Evolutionary conservation across 2,113 vertebrate species (phyloP).

Genomic region (Cephalopholis sonnerati): DNA sequence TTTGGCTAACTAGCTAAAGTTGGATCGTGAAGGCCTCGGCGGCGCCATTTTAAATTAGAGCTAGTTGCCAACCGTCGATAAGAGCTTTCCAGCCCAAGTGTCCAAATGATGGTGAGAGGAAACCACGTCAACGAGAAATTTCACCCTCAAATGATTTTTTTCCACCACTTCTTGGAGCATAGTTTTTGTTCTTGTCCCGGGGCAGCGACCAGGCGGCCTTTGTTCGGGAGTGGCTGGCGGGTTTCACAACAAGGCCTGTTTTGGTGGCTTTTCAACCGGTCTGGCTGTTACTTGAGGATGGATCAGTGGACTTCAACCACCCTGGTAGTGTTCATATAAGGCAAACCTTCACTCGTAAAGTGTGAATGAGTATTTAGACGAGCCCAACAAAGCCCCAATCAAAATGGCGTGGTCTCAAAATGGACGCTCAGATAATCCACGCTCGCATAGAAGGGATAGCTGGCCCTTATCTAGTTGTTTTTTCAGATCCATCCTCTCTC

Average conservation of each 20-base stretch:
- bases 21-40: conserved; percentile 69
- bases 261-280: conserved; percentile 57
- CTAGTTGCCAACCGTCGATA: conserved; percentile 55
- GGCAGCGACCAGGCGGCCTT: conserved; percentile 62
- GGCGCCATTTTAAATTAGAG: conserved; percentile 82
- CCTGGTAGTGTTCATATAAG: conserved; percentile 42
- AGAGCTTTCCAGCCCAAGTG: conserved; percentile 22
- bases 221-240: conserved; percentile 80
- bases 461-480: conserved; percentile 35
- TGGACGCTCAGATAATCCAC: conserved; percentile 82
- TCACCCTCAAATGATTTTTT: conserved; percentile 30
- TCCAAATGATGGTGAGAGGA: conserved; percentile 48
- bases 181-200: conserved; percentile 25
- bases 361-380: conserved; percentile 49
- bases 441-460: conserved; percentile 41
- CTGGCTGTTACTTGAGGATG: conserved; percentile 59
- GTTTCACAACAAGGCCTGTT: conserved; percentile 49
- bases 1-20: conserved; percentile 68
- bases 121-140: conserved; percentile 49
- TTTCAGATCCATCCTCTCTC: conserved; percentile 1
- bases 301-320: conserved; percentile 74
- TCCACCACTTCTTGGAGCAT: conserved; percentile 34
- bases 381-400: conserved; percentile 59
- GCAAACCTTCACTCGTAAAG: conserved; percentile 27
- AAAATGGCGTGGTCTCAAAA: conserved; percentile 88